phyloP scores from a whole-genome alignment of 1,140 invertebrate genomes.

The Oedothorax gibbosus region DNA sequence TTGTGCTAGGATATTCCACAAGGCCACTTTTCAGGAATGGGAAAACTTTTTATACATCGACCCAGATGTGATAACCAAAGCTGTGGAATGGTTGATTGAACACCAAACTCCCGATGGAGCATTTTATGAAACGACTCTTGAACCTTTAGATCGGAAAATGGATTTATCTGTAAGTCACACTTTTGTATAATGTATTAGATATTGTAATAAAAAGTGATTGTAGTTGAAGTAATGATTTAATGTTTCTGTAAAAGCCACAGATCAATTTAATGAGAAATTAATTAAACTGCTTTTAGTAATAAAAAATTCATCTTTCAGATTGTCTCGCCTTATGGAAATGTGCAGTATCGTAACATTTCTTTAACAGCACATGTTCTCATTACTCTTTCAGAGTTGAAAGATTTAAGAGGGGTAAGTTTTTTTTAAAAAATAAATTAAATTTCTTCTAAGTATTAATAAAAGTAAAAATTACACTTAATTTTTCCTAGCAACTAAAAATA shows the following conservation, averaged over 20 bases:
- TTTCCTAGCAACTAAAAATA: too few species aligned
- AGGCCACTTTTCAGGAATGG: conserved; percentile 89
- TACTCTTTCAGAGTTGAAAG: conserved; percentile 75
- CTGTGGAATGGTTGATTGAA: conserved; percentile 82
- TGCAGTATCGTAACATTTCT: conserved; percentile 82
- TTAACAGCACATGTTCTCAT: conserved; percentile 90
- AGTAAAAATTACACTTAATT: too few species aligned
- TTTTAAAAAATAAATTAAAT: not conserved
- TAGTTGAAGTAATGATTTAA: too few species aligned
- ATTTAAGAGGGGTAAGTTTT: conserved; percentile 62
- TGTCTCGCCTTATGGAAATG: conserved; percentile 67
- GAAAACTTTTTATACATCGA: conserved; percentile 93
- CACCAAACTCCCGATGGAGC: conserved; percentile 84
- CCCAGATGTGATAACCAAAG: conserved; percentile 80
- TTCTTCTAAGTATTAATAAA: too few species aligned
- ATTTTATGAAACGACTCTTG: conserved; percentile 86
- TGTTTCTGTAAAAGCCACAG: not conserved
- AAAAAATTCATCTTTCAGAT: conserved; percentile 59
- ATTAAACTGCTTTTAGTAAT: not conserved
- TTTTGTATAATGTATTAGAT: not conserved
- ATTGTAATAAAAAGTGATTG: too few species aligned
- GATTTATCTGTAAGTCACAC: conserved; percentile 76
- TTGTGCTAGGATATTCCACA: conserved; percentile 85
- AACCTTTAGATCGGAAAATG: conserved; percentile 83
- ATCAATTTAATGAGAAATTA: not conserved